Evolutionary conservation across 2,797 vertebrate species (phyloP).

Genomic region (Pangasius mekongensis): DNA sequence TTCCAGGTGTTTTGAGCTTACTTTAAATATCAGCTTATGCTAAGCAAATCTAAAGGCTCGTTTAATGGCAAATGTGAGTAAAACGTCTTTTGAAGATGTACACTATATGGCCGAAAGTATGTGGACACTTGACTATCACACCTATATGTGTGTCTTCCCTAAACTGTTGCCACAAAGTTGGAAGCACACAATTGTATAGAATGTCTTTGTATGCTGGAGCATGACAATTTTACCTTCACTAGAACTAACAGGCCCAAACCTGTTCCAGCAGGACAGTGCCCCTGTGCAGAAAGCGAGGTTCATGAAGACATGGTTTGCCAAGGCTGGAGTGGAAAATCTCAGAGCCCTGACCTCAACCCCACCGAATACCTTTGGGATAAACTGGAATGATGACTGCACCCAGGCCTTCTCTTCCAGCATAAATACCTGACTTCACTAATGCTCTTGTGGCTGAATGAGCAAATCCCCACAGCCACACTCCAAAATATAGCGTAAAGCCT

Average conservation of each 20-base stretch:
- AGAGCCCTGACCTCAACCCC: not conserved
- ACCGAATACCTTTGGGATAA: not conserved
- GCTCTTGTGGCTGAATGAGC: not conserved
- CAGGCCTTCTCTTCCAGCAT: not conserved
- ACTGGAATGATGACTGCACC: not conserved
- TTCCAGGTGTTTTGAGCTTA: not conserved
- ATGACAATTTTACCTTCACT: not conserved
- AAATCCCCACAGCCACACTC: not conserved
- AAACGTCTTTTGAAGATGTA: slow-evolving; percentile 1
- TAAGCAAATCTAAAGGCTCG: not conserved
- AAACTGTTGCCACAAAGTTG: not conserved
- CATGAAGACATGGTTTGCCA: not conserved
- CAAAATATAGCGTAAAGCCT: not conserved
- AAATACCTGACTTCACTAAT: not conserved
- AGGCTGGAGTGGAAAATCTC: not conserved
- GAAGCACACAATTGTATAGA: not conserved
- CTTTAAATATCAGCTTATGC: not conserved
- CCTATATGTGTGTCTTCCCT: not conserved
- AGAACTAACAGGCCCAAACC: not conserved
- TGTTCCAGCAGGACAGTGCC: not conserved
- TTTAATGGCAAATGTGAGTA: not conserved
- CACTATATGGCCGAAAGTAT: not conserved
- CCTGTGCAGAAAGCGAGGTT: not conserved
- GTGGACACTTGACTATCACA: not conserved
- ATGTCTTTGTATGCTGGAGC: not conserved